These are phyloP conservation scores for Cyrtodaria siliqua DNA, from an alignment of 2,888 invertebrate species.

Conservation along the genomic window DNA sequence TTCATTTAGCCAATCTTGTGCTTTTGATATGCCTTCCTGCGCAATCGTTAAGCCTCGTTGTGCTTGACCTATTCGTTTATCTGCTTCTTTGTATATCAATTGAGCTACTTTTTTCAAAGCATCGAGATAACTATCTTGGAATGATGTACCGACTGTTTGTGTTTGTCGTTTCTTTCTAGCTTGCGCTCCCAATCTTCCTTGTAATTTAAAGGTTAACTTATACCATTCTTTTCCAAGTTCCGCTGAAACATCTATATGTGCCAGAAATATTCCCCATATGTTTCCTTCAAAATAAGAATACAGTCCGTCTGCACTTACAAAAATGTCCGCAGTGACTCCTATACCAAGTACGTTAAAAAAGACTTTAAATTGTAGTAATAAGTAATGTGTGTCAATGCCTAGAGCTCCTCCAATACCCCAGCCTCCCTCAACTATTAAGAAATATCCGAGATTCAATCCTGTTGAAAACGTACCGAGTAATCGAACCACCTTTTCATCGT, in stretches of 20 bases:
- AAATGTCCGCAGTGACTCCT: slow-evolving; percentile 19
- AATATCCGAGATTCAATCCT: slow-evolving; percentile 12
- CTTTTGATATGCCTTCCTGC: slow-evolving; percentile 35
- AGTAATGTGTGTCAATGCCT: not conserved
- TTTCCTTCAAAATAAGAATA: slow-evolving; percentile 48
- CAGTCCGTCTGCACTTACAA: slow-evolving; percentile 24
- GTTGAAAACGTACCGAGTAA: slow-evolving; percentile 18
- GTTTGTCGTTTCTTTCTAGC: slow-evolving; percentile 18
- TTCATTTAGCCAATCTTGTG: slow-evolving; percentile 53
- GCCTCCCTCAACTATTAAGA: slow-evolving; percentile 17
- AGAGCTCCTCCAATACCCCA: slow-evolving; percentile 30
- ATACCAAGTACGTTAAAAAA: slow-evolving; percentile 32
- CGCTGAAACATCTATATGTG: slow-evolving; percentile 45
- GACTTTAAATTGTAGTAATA: slow-evolving; percentile 25
- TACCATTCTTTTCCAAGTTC: slow-evolving; percentile 47
- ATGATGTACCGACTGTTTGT: slow-evolving; percentile 40
- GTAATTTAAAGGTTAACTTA: slow-evolving; percentile 31
- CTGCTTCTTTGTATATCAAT: slow-evolving; percentile 40
- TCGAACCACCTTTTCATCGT: slow-evolving; percentile 40
- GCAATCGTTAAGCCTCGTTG: slow-evolving; percentile 40
- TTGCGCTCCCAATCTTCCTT: slow-evolving; percentile 46
- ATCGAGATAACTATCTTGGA: slow-evolving; percentile 57
- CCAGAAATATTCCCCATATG: slow-evolving; percentile 50
- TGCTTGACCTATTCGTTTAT: slow-evolving; percentile 41
- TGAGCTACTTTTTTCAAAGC: slow-evolving; percentile 28